A percentile compares a stretch with the other conserved stretches of the same genome.
Conservation (phyloP, 2,888 invertebrate genomes). For the Nesidiocoris tenuis region DNA sequence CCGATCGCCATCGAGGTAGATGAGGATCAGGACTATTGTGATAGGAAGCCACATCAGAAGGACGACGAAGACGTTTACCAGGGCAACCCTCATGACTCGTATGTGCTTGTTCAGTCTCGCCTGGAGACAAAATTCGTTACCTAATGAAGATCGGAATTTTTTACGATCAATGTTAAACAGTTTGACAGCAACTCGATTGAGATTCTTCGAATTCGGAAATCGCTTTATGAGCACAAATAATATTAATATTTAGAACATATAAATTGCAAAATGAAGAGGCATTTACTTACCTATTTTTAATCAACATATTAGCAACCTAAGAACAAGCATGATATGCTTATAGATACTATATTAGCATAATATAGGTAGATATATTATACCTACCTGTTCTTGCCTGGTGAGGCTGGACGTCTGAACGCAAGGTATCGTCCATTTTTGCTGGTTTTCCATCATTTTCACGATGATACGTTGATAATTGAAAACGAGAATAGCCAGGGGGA, state of each 20-base stretch:
- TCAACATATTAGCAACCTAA: no score
- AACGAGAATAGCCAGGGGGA: constrained; percentile 60
- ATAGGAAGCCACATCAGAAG: constrained; percentile 63
- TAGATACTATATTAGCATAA: no score
- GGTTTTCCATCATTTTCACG: constrained; percentile 58
- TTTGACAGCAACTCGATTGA: not conserved
- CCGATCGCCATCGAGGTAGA: constrained; percentile 60
- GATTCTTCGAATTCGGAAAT: not conserved
- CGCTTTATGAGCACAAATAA: no score
- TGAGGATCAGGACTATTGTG: constrained; percentile 59
- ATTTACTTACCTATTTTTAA: no score
- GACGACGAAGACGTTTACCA: constrained; percentile 60
- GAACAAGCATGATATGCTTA: no score
- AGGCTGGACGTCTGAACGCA: constrained; percentile 44
- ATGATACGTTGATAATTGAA: constrained; percentile 61
- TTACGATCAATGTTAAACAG: no score
- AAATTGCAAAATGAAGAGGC: no score
- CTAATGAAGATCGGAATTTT: no score
- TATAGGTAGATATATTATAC: no score
- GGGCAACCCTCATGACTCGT: constrained; percentile 58
- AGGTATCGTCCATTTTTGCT: constrained; percentile 57
- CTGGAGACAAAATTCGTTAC: not conserved
- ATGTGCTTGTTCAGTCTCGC: constrained; percentile 58
- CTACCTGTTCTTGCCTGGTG: constrained; percentile 44
- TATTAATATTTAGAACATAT: no score